These are phyloP conservation scores for Gobius niger DNA, from an alignment of 2,113 vertebrate genomes.

Conservation along the genomic window DNA sequence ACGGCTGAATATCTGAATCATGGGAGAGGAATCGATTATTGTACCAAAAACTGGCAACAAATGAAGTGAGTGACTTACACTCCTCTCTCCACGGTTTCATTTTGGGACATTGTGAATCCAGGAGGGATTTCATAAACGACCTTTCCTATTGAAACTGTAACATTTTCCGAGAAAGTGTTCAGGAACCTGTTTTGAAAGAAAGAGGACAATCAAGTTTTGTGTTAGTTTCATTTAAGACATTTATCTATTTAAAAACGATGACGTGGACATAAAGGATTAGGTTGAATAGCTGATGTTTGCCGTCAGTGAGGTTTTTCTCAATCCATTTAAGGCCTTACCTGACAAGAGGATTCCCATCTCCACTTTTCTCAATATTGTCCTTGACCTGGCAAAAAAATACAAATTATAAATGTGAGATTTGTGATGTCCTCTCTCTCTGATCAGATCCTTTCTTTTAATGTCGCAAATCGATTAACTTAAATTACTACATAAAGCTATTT, in stretches of 20 bases:
- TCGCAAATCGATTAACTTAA: too few relatives aligned
- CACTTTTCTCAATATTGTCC: constrained; percentile 79
- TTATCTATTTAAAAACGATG: too few relatives aligned
- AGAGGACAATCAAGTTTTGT: too few relatives aligned
- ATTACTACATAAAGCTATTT: too few relatives aligned
- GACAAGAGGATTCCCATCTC: constrained; percentile 78
- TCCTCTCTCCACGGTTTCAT: constrained; percentile 69
- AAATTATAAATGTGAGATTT: neutral
- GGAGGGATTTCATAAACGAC: constrained; percentile 49
- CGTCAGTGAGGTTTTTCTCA: too few relatives aligned
- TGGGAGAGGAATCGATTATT: too few relatives aligned
- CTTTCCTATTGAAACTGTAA: constrained; percentile 75
- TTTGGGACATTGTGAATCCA: constrained; percentile 73
- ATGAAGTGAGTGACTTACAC: constrained; percentile 76
- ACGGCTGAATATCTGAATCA: constrained; percentile 66
- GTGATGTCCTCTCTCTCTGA: too few relatives aligned
- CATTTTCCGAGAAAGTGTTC: constrained; percentile 74
- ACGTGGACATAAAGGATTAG: too few relatives aligned
- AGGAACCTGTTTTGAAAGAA: constrained; percentile 81
- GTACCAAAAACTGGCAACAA: too few relatives aligned
- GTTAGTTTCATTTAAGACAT: too few relatives aligned
- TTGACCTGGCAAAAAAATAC: constrained; percentile 67
- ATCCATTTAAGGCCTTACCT: constrained; percentile 71
- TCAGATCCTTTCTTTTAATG: too few relatives aligned
- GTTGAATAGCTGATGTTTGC: too few relatives aligned